Percentiles rank a stretch among this genome's conserved stretches.
These are phyloP conservation scores for Latrodectus elegans DNA, from an alignment of 2,888 invertebrate species.

Conservation along the genomic window DNA sequence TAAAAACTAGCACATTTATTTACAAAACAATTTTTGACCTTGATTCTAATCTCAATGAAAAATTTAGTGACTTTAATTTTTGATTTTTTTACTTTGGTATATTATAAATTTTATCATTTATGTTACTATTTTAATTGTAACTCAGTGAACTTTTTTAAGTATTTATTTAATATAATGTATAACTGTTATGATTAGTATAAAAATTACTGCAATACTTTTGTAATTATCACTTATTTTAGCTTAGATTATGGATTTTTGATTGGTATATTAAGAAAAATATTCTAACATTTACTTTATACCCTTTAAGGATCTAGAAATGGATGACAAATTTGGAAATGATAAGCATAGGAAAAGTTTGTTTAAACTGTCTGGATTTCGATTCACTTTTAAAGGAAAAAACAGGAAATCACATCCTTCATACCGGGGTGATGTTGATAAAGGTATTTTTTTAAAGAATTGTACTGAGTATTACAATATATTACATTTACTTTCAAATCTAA, in stretches of 20 bases:
- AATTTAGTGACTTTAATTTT: too few species aligned
- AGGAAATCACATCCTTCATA: constrained; percentile 52
- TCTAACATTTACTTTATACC: too few species aligned
- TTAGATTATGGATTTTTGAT: not conserved
- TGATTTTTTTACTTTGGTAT: too few species aligned
- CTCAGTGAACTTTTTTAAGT: too few species aligned
- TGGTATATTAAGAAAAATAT: not conserved
- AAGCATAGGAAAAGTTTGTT: constrained; percentile 81
- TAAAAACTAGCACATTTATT: too few species aligned
- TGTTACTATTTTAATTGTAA: not conserved
- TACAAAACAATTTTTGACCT: too few species aligned
- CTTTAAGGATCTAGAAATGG: constrained; percentile 49
- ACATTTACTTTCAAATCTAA: too few species aligned
- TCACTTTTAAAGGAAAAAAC: constrained; percentile 78
- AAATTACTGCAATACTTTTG: not conserved
- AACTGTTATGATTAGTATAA: not conserved
- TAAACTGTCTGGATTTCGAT: constrained; percentile 80
- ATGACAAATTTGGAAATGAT: constrained; percentile 53
- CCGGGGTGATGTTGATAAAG: constrained; percentile 47
- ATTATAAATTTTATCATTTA: not conserved
- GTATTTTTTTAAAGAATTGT: not conserved
- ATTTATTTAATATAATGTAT: not conserved
- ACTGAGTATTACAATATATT: too few species aligned
- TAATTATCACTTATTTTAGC: not conserved
- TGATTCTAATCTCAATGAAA: too few species aligned